Evolutionary conservation across 2,797 vertebrate genomes (phyloP).

Genomic region (Pristis pectinata): DNA sequence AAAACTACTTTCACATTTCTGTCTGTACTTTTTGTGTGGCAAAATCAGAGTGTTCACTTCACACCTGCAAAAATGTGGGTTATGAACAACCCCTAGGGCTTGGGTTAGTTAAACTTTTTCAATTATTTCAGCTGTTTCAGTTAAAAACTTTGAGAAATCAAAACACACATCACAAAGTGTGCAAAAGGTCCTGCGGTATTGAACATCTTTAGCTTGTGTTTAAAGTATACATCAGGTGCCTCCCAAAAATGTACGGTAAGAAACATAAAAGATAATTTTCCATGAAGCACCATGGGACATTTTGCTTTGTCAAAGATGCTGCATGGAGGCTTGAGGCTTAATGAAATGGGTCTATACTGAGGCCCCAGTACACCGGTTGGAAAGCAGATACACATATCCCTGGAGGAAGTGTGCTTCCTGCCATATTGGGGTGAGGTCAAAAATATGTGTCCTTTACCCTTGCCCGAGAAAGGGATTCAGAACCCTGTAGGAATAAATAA

Average conservation of each 20-base stretch:
- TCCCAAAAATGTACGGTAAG: neutral
- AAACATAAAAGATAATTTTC: no score
- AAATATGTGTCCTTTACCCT: neutral
- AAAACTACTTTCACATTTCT: neutral
- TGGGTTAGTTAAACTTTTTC: neutral
- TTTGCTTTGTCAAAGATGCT: no score
- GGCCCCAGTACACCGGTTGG: neutral
- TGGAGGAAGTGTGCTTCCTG: neutral
- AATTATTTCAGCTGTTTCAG: slow-evolving; percentile 33
- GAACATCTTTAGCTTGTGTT: neutral
- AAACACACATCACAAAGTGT: slow-evolving; percentile 8
- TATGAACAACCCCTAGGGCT: neutral
- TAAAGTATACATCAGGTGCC: neutral
- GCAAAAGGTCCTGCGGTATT: neutral
- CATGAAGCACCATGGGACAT: no score
- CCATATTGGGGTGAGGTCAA: neutral
- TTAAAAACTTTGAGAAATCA: neutral
- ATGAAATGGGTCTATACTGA: neutral
- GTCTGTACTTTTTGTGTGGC: neutral
- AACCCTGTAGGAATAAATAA: no score
- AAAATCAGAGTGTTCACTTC: neutral
- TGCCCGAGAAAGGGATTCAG: neutral
- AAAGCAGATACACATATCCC: neutral
- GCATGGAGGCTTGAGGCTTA: neutral
- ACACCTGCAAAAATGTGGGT: slow-evolving; percentile 7